phyloP scores from a whole-genome alignment of 2,797 vertebrate species.

The Coluber constrictor region DNA sequence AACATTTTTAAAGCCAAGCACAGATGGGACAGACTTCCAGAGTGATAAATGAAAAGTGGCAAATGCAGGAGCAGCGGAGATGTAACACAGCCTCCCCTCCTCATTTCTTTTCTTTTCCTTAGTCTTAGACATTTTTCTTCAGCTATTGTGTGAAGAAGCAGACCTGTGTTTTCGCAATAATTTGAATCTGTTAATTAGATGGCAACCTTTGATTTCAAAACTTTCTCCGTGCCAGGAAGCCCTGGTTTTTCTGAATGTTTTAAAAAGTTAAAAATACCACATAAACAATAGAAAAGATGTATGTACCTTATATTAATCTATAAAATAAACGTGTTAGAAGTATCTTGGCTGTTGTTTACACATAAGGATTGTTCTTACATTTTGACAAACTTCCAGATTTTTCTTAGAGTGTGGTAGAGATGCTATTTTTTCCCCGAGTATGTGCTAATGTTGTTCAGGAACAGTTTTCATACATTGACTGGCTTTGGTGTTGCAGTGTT shows the following conservation, averaged over 20 bases:
- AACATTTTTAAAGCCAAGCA: constrained; percentile 44
- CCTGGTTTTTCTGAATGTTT: constrained; percentile 55
- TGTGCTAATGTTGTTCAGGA: constrained; percentile 30
- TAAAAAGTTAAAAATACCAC: background rate
- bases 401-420: background rate
- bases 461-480: constrained; percentile 10
- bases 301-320: constrained; percentile 10
- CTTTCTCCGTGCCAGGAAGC: constrained; percentile 38
- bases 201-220: constrained; percentile 59
- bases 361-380: background rate
- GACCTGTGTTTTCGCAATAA: background rate
- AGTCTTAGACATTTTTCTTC: constrained; percentile 2
- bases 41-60: background rate
- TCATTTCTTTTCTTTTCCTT: background rate
- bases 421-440: background rate
- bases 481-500: background rate
- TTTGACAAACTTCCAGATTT: background rate
- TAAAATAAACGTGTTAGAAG: constrained; percentile 4
- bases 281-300: background rate
- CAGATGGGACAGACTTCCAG: background rate
- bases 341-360: background rate
- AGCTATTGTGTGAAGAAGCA: background rate
- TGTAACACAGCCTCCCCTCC: background rate
- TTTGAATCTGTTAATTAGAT: constrained; percentile 56
- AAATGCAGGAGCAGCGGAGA: background rate